phyloP scores from a whole-genome alignment of 35 echinoderm and acorn worm genomes.

The Ptychodera flava region DNA sequence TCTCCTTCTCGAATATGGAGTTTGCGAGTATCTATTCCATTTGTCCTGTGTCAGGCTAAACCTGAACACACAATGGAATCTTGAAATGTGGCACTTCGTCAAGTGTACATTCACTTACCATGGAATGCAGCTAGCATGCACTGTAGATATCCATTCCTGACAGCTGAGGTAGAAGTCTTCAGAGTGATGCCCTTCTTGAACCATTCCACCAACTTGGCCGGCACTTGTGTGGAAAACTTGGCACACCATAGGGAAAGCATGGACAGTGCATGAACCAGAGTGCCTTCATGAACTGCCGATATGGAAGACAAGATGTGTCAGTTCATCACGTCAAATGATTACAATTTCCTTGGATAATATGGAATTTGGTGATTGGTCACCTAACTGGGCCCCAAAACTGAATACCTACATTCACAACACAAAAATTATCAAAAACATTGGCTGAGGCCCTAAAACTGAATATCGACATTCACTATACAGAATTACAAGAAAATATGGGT shows the following conservation, averaged over 20 bases:
- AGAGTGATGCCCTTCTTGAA: constrained; percentile 66
- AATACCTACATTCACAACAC: too few species aligned
- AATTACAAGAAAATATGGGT: too few species aligned
- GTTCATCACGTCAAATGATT: neutral
- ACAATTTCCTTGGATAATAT: neutral
- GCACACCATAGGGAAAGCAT: constrained; percentile 75
- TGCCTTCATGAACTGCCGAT: constrained; percentile 85
- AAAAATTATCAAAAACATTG: too few species aligned
- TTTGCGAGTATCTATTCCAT: too few species aligned
- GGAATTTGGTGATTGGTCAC: neutral
- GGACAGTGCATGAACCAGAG: constrained; percentile 64
- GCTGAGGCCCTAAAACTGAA: too few species aligned
- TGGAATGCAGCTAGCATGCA: constrained; percentile 79
- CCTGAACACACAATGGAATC: too few species aligned
- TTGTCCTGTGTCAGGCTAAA: too few species aligned
- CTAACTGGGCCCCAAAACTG: neutral
- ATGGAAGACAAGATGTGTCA: neutral
- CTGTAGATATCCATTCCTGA: constrained; percentile 77
- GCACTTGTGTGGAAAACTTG: constrained; percentile 68
- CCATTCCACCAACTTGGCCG: constrained; percentile 60
- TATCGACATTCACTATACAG: too few species aligned
- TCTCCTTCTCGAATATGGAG: too few species aligned
- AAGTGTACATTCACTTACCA: too few species aligned
- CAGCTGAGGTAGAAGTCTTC: constrained; percentile 66
- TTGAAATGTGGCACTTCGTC: too few species aligned